phyloP scores from a whole-genome alignment of 1,140 invertebrate genomes.

The Marisa cornuarietis region DNA sequence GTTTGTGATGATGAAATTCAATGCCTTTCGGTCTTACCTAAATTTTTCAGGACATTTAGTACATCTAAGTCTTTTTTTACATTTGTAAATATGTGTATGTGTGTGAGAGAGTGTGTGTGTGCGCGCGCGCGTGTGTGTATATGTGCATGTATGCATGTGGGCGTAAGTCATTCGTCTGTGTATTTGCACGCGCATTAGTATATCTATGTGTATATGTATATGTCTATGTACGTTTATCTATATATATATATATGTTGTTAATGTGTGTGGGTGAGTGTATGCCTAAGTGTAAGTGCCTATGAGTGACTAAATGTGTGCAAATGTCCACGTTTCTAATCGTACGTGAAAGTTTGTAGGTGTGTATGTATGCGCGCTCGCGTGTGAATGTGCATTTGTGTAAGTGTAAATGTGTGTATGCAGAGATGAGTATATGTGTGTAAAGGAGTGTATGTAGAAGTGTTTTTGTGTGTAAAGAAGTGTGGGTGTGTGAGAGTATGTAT shows the following conservation, averaged over 20 bases:
- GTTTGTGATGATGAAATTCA: too few species aligned
- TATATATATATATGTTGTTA: neutral
- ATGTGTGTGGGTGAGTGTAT: neutral
- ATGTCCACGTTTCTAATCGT: neutral
- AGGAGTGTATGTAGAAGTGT: neutral
- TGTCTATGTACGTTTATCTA: neutral
- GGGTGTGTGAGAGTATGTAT: too few species aligned
- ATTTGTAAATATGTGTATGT: too few species aligned
- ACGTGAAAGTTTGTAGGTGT: neutral
- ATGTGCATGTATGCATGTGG: neutral
- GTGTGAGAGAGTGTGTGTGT: neutral
- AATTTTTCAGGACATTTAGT: neutral
- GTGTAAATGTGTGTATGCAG: too few species aligned
- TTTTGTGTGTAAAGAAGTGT: neutral
- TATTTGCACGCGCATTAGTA: neutral
- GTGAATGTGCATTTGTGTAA: too few species aligned
- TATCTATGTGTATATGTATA: neutral
- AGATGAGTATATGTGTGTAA: too few species aligned
- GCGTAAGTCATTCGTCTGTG: neutral
- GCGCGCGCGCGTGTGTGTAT: neutral
- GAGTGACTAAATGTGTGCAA: constrained; percentile 4
- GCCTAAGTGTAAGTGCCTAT: constrained; percentile 4
- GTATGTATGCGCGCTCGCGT: too few species aligned
- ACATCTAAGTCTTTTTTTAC: neutral
- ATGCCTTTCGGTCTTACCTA: too few species aligned